Base-by-base conservation (phyloP, 2,888 invertebrate species). In the Chloroclystis v-ata region DNA sequence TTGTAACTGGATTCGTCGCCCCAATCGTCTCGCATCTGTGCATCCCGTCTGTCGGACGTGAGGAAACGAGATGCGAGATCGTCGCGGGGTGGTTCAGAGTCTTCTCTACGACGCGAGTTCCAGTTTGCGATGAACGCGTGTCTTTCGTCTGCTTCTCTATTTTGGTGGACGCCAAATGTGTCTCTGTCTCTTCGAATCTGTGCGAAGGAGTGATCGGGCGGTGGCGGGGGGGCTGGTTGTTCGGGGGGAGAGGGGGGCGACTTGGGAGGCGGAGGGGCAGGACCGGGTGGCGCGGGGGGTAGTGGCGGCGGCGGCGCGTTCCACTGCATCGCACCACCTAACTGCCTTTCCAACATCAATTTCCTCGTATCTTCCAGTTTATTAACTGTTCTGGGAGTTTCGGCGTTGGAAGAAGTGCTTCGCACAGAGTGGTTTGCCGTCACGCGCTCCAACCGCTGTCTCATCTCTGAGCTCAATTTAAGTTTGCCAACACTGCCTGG, bases 401-500 rank as follows among this genome's bases (percentile, higher is more conserved):
- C 94, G 0, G 91, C 89, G 7, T 89, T 87, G 13, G 92, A 92
- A 10, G 94, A 93, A 4, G 93, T 91, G 8, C 94, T 94, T 13
- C 96, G 89, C 0, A 96, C 93, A 1, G 95, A 96, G 73, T 96
- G 96, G 61, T 94, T 95, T 0, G 96, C 94, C 0, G 96, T 97
- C 0, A 97, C 96, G 72, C 94, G 91, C 73, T 97, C 97, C 49
- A 97, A 75, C 54, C 97, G 90, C 66, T 95, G 94, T 9, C 96
- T 90, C 97, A 97, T 97, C 82, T 97, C 97, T 0, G 95, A 94
- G 68, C 96, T 96, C 6, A 97, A 90, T 65, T 96, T 95, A 1
- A 97, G 78, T 74, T 97, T 97, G 0, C 97, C 97, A 3, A 97
- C 94, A 69, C 95, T 96, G 1, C 96, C 96, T 0, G 95, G 95